Percentiles rank a stretch among this genome's conserved stretches.
Evolutionary conservation across 2,888 invertebrate genomes (phyloP).

Genomic region (Scaptomyza parva): DNA sequence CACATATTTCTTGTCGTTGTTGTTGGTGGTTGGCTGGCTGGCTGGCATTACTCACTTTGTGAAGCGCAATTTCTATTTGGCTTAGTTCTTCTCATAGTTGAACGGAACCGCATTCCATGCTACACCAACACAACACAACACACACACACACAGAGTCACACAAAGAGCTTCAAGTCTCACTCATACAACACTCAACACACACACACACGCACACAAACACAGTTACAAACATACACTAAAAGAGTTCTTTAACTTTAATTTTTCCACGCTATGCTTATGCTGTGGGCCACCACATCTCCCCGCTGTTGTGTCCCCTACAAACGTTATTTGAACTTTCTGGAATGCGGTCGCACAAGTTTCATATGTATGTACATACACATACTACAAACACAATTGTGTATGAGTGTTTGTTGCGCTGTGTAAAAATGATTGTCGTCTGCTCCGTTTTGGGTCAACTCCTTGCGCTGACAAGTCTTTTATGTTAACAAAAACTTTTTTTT

Average conservation of each 20-base stretch:
- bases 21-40: neutral
- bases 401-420: neutral
- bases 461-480: slow-evolving; percentile 40
- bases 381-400: neutral
- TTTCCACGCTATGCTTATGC: slow-evolving; percentile 60
- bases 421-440: slow-evolving; percentile 25
- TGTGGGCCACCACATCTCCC: slow-evolving; percentile 33
- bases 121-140: slow-evolving; percentile 42
- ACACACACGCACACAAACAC: slow-evolving; percentile 26
- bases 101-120: slow-evolving; percentile 72
- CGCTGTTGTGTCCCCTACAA: slow-evolving; percentile 30
- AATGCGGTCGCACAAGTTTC: slow-evolving; percentile 76
- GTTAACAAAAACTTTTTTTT: slow-evolving; percentile 20
- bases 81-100: slow-evolving; percentile 60
- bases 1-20: slow-evolving; percentile 44
- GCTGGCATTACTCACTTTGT: slow-evolving; percentile 57
- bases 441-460: slow-evolving; percentile 43
- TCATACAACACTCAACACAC: slow-evolving; percentile 29
- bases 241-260: slow-evolving; percentile 70
- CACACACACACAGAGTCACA: slow-evolving; percentile 36
- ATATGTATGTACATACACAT: slow-evolving; percentile 9
- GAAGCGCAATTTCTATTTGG: slow-evolving; percentile 67
- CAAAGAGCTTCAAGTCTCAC: slow-evolving; percentile 37
- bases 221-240: slow-evolving; percentile 26
- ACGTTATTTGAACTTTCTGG: slow-evolving; percentile 76